These are phyloP conservation scores for Schizaphis graminum DNA, from an alignment of 2,888 invertebrate species.

Conservation along the genomic window DNA sequence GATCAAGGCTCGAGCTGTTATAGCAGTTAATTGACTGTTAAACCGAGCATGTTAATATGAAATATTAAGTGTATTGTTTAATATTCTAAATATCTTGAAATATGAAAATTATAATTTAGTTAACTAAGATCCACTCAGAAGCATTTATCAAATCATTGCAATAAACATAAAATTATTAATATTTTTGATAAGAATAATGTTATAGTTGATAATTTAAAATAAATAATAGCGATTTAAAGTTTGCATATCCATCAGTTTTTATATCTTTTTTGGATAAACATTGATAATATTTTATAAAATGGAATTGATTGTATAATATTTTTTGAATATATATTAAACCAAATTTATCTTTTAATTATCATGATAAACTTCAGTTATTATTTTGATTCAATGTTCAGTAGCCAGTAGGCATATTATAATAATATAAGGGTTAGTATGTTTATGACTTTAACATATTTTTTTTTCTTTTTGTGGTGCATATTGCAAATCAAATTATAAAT, in stretches of 20 bases:
- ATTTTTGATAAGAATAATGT: not conserved
- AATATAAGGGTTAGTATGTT: not conserved
- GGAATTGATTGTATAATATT: not conserved
- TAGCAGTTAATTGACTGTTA: not conserved
- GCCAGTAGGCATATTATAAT: not conserved
- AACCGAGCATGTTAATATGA: not conserved
- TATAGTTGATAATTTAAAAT: not conserved
- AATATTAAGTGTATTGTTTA: not conserved
- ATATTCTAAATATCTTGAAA: not conserved
- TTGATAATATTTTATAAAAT: not conserved
- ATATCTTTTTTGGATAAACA: not conserved
- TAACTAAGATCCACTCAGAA: not conserved
- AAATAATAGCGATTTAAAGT: not conserved
- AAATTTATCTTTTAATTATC: not conserved
- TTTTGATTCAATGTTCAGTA: not conserved
- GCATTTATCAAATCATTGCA: not conserved
- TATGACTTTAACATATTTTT: not conserved
- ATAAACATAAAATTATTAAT: not conserved
- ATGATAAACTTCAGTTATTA: not conserved
- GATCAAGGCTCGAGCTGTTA: not conserved
- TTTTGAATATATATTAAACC: too few species aligned
- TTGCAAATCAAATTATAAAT: not conserved
- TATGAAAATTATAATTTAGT: not conserved
- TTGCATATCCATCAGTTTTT: not conserved
- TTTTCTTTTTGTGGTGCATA: not conserved